These are phyloP conservation scores for Salvator merianae DNA, from an alignment of 2,113 vertebrate species.

Conservation along the genomic window DNA sequence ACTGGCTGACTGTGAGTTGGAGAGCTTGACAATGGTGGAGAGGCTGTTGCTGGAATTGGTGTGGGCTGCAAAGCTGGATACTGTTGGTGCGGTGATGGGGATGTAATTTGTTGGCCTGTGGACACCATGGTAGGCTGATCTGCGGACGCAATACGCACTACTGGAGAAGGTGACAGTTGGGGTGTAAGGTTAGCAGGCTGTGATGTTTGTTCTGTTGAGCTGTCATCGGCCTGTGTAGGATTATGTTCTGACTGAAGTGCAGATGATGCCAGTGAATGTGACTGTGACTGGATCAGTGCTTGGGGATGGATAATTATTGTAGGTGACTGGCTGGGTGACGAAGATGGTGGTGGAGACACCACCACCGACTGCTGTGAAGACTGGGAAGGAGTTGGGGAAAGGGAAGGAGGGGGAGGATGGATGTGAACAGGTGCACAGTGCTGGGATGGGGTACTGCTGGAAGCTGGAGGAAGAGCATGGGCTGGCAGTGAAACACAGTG, in stretches of 20 bases:
- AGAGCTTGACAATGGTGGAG: constrained; percentile 79
- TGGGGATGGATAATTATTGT: constrained; percentile 83
- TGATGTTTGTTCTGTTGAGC: constrained; percentile 58
- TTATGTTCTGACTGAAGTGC: constrained; percentile 74
- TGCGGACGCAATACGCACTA: constrained; percentile 73
- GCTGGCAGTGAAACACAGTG: constrained; percentile 80
- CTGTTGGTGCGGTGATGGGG: constrained; percentile 72
- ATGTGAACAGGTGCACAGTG: constrained; percentile 74
- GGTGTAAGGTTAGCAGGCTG: constrained; percentile 68
- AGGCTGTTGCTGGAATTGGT: constrained; percentile 74
- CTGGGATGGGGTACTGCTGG: constrained; percentile 74
- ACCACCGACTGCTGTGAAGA: constrained; percentile 79
- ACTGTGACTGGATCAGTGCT: constrained; percentile 77
- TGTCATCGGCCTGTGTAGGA: constrained; percentile 60
- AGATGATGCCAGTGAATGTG: constrained; percentile 81
- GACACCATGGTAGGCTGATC: constrained; percentile 74
- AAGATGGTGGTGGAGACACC: constrained; percentile 79
- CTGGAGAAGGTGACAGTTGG: constrained; percentile 74
- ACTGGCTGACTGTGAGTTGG: constrained; percentile 82
- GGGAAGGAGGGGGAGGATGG: constrained; percentile 65
- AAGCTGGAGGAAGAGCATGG: constrained; percentile 72
- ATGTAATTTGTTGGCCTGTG: constrained; percentile 70
- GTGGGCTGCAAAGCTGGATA: constrained; percentile 74
- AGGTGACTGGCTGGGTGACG: constrained; percentile 82
- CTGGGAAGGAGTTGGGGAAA: constrained; percentile 74